A percentile compares a stretch with the other conserved stretches of the same genome.
These are phyloP conservation scores for Ranitomeya variabilis DNA, from an alignment of 2,113 vertebrate genomes.

Conservation along the genomic window DNA sequence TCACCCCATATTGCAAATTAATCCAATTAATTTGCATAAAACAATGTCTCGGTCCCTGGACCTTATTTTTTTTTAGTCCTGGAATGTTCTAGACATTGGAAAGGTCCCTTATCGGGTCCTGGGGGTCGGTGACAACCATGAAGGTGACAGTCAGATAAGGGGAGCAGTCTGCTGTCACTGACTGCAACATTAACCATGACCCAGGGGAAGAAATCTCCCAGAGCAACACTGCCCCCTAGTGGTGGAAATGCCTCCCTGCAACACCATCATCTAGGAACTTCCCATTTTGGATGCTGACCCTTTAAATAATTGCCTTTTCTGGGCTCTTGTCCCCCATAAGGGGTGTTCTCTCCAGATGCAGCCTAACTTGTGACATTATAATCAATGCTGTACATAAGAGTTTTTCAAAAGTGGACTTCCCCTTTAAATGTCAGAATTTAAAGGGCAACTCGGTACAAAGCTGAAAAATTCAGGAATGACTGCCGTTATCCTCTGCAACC, in stretches of 20 bases:
- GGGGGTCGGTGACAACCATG: constrained; percentile 31
- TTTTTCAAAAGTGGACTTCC: background rate
- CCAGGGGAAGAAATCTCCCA: background rate
- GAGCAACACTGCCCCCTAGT: constrained; percentile 41
- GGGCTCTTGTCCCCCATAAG: too few relatives aligned
- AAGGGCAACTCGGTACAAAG: background rate
- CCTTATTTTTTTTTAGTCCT: background rate
- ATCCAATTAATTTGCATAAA: background rate
- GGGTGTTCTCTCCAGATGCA: too few relatives aligned
- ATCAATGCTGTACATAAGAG: background rate
- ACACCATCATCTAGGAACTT: background rate
- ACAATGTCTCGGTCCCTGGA: background rate
- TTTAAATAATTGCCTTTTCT: background rate
- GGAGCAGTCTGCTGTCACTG: constrained; percentile 34
- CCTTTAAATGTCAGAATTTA: background rate
- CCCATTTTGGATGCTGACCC: background rate
- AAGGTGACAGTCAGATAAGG: constrained; percentile 44
- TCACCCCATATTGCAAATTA: background rate
- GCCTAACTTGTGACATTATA: background rate
- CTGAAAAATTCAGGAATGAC: background rate
- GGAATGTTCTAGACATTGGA: background rate
- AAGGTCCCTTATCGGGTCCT: constrained; percentile 9
- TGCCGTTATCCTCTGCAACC: background rate
- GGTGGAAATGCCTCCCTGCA: background rate
- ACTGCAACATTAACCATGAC: constrained; percentile 41